A percentile compares a stretch with the other conserved stretches of the same genome.
phyloP scores from a whole-genome alignment of 2,113 vertebrate species.

The Myotis davidii region DNA sequence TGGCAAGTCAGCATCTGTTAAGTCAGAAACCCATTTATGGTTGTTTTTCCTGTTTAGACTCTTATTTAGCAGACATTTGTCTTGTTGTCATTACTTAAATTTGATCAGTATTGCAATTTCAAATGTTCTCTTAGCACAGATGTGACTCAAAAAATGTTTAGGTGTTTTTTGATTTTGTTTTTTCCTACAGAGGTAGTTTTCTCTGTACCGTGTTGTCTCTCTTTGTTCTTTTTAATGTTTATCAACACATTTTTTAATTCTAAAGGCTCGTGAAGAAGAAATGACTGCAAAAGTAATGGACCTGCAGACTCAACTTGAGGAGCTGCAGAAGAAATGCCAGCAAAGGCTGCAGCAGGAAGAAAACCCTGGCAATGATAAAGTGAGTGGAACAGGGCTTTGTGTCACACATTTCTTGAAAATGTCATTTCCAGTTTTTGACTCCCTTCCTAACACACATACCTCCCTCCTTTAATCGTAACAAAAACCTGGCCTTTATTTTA shows the following conservation, averaged over 20 bases:
- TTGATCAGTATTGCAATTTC: slow-evolving; percentile 51
- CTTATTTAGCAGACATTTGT: slow-evolving; percentile 38
- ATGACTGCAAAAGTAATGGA: slow-evolving; percentile 94
- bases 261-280: slow-evolving; percentile 95
- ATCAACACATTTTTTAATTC: slow-evolving; percentile 32
- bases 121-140: slow-evolving; percentile 50
- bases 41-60: slow-evolving; percentile 46
- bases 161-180: neutral
- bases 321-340: slow-evolving; percentile 84
- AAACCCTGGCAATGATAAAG: slow-evolving; percentile 82
- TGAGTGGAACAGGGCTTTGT: slow-evolving; percentile 73
- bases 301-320: slow-evolving; percentile 91
- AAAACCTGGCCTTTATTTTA: neutral
- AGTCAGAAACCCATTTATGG: slow-evolving; percentile 6
- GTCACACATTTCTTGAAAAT: neutral
- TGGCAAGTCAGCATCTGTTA: slow-evolving; percentile 7
- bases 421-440: neutral
- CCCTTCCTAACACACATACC: fast-evolving
- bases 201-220: neutral
- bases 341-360: slow-evolving; percentile 78
- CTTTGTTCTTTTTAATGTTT: neutral
- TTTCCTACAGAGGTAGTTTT: neutral
- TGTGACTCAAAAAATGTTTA: neutral
- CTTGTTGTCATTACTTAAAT: slow-evolving; percentile 44
- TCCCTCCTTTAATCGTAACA: neutral